Evolutionary conservation across 2,888 invertebrate genomes (phyloP), one percentile per base, ranked within the genome.

Genomic region (Stenodera caucasica): DNA sequence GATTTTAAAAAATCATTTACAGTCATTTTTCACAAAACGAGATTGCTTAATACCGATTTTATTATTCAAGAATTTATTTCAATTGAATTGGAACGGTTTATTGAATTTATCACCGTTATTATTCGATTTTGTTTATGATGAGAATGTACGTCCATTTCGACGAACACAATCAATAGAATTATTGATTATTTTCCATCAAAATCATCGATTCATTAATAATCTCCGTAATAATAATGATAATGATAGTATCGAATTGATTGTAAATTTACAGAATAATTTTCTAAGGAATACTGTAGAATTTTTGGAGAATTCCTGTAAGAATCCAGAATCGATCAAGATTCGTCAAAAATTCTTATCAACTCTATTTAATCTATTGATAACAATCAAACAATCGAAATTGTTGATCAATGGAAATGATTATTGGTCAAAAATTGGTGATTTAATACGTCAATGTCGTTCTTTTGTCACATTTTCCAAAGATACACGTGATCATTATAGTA

Each of bases 131-230:
- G 82, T 87, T 55, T 87, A 90, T 62, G 83, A 84, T 56, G 76
- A 80, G 15, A 82, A 83, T 18, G 84, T 89, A 2, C 82, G 90
- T 62, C 85, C 86, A 30, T 90, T 87, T 71, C 82, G 88, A 23
- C 84, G 88, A 49, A 86, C 84, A 64, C 90, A 90, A 79, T 88
- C 88, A 0, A 71, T 89, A 1, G 88, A 90, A 71, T 78, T 91
- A 60, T 75, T 90, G 50, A 80, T 82, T n/a, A 81, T 85, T 2
- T 87, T 90, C 66, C 90, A 88, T 75, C 82, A 83, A 52, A 86
- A 88, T 68, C 78, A 85, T 12, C 83, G 87, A 70, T 74, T 82
- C 37, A 7, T 15, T 2, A 15, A 73, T 83, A 30, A 68, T 61
- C 14, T 64, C 64, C 4, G 83, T 83, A 65, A 78, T 77, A 9